phyloP scores from a whole-genome alignment of 2,888 invertebrate species.

The Himalopsyche japonica region DNA sequence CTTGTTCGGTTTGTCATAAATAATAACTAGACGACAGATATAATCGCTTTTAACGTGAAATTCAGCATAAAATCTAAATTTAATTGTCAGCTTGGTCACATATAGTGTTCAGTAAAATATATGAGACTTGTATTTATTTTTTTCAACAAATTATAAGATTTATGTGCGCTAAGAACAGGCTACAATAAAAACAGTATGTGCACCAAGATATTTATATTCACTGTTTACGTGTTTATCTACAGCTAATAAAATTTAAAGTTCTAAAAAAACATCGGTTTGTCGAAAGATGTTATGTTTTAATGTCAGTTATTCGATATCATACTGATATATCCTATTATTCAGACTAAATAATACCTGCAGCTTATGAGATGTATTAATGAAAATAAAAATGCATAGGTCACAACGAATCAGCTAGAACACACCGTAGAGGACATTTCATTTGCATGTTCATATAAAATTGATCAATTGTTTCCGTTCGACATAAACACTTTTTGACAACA shows the following conservation, averaged over 20 bases:
- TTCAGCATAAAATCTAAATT: slow-evolving; percentile 34
- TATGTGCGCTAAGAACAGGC: not conserved
- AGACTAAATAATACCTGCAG: not conserved
- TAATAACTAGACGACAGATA: slow-evolving; percentile 35
- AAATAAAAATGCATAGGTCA: not conserved
- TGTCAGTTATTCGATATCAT: not conserved
- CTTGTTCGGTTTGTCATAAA: slow-evolving; percentile 33
- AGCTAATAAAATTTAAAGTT: not conserved
- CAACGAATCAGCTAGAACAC: not conserved
- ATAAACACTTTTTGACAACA: too few species aligned
- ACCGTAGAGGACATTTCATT: too few species aligned
- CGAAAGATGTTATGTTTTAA: not conserved
- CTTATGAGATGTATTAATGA: not conserved
- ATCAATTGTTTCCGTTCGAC: too few species aligned
- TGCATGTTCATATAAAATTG: too few species aligned
- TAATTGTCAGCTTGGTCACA: slow-evolving; percentile 27
- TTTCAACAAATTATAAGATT: not conserved
- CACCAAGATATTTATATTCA: not conserved
- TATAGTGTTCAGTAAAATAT: not conserved
- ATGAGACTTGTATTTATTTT: not conserved
- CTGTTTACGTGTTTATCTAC: not conserved
- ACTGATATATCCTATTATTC: not conserved
- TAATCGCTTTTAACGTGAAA: slow-evolving; percentile 22
- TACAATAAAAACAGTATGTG: not conserved
- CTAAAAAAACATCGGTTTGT: not conserved